These are phyloP conservation scores for Eutrigla gurnardus DNA, from an alignment of 2,797 vertebrate genomes.

Conservation along the genomic window DNA sequence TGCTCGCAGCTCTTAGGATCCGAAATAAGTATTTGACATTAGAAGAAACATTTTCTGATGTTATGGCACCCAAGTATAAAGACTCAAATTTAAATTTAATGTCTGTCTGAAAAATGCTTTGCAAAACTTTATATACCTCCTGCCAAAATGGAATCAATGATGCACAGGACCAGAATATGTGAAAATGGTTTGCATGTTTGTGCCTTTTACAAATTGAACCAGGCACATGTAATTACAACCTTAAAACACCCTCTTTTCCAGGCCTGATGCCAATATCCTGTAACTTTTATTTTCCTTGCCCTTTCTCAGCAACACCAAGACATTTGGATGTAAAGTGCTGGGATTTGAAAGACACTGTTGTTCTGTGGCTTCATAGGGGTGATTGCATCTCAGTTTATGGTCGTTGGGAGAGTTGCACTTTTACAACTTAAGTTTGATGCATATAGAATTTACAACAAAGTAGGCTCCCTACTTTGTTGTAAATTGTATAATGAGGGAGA, in stretches of 20 bases:
- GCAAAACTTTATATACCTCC: too few species aligned
- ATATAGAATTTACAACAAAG: not conserved
- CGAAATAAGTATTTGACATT: too few species aligned
- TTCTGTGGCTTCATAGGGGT: constrained; percentile 46
- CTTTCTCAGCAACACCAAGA: constrained; percentile 29
- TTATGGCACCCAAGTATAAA: too few species aligned
- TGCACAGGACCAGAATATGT: too few species aligned
- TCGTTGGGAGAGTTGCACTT: constrained; percentile 25
- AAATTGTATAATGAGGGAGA: not conserved
- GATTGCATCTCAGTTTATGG: constrained; percentile 52
- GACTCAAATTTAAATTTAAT: too few species aligned
- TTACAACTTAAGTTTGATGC: constrained; percentile 20
- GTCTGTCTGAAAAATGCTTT: too few species aligned
- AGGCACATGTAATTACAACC: constrained; percentile 32
- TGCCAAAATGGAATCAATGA: too few species aligned
- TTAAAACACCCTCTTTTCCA: constrained; percentile 63
- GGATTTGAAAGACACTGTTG: constrained; percentile 72
- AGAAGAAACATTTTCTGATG: too few species aligned
- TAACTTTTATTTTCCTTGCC: constrained; percentile 66
- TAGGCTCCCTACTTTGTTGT: too few species aligned
- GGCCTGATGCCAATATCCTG: constrained; percentile 54
- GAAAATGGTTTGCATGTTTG: too few species aligned
- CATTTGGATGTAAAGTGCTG: constrained; percentile 54
- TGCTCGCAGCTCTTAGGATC: too few species aligned
- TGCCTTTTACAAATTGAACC: constrained; percentile 12